Percentiles rank a stretch among this genome's conserved stretches.
These are phyloP conservation scores for Myodes glareolus DNA, from an alignment of 2,113 vertebrate species.

Conservation along the genomic window DNA sequence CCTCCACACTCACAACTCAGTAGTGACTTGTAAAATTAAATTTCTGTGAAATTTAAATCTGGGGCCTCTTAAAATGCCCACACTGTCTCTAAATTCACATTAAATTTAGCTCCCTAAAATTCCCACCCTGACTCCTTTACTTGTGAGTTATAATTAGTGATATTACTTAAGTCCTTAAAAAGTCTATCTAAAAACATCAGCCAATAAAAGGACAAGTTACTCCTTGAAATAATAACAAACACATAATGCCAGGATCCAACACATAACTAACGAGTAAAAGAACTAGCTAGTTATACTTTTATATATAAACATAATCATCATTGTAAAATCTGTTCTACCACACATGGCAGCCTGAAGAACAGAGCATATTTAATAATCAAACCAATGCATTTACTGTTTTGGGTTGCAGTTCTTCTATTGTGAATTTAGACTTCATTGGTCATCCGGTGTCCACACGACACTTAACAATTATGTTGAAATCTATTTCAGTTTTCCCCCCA, in stretches of 20 bases:
- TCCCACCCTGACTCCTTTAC: not conserved
- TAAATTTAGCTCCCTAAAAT: slow-evolving; percentile 9
- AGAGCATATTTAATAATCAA: slow-evolving; percentile 19
- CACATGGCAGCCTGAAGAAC: not conserved
- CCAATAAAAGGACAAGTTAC: slow-evolving; percentile 35
- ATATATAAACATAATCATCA: not conserved
- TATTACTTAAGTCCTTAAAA: slow-evolving; percentile 4
- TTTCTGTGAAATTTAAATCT: not conserved
- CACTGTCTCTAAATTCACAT: not conserved
- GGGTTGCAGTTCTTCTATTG: slow-evolving; percentile 4
- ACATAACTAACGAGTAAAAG: slow-evolving; percentile 12
- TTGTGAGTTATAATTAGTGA: slow-evolving; percentile 19
- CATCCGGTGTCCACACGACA: not conserved
- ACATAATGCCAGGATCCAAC: not conserved
- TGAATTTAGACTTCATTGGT: not conserved
- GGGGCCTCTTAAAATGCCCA: not conserved
- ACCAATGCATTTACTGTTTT: slow-evolving; percentile 33
- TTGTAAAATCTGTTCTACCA: slow-evolving; percentile 22
- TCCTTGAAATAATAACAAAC: slow-evolving; percentile 30
- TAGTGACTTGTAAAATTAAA: not conserved
- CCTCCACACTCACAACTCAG: not conserved
- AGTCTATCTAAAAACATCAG: slow-evolving; percentile 27
- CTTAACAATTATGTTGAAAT: slow-evolving; percentile 24
- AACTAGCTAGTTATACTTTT: slow-evolving; percentile 34
- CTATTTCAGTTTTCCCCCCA: not conserved